Evolutionary conservation across 2,888 invertebrate species (phyloP).

Genomic region (Eupithecia insigniata): DNA sequence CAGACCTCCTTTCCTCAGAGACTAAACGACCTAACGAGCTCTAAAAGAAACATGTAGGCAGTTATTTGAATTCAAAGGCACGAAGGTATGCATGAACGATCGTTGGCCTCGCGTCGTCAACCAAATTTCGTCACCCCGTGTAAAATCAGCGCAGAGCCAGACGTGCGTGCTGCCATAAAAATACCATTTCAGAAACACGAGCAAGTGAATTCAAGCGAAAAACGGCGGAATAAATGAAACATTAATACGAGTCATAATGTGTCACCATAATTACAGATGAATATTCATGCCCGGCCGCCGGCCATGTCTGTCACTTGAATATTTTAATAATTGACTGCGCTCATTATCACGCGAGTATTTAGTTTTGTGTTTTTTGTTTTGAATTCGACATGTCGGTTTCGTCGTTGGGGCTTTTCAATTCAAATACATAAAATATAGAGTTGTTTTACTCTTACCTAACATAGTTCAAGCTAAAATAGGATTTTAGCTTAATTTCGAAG

Average conservation of each 20-base stretch:
- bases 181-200: constrained; percentile 26
- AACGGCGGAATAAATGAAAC: constrained; percentile 34
- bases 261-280: constrained; percentile 45
- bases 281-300: constrained; percentile 42
- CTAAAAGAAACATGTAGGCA: too few relatives aligned
- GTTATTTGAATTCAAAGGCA: not conserved
- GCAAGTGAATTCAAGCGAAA: constrained; percentile 27
- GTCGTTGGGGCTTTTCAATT: too few relatives aligned
- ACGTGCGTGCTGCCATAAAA: constrained; percentile 14
- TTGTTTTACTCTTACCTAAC: not conserved
- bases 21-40: too few relatives aligned
- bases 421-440: not conserved
- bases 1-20: too few relatives aligned
- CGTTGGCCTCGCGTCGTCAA: not conserved
- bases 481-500: too few relatives aligned
- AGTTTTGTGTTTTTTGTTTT: constrained; percentile 14
- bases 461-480: not conserved
- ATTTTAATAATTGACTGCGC: constrained; percentile 44
- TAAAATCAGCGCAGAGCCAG: not conserved
- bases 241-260: constrained; percentile 42
- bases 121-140: not conserved
- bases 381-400: not conserved
- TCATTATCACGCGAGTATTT: constrained; percentile 33
- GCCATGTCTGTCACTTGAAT: constrained; percentile 45
- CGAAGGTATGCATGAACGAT: not conserved